Evolutionary conservation across 2,888 invertebrate genomes (phyloP).

Genomic region (Zootermopsis nevadensis): DNA sequence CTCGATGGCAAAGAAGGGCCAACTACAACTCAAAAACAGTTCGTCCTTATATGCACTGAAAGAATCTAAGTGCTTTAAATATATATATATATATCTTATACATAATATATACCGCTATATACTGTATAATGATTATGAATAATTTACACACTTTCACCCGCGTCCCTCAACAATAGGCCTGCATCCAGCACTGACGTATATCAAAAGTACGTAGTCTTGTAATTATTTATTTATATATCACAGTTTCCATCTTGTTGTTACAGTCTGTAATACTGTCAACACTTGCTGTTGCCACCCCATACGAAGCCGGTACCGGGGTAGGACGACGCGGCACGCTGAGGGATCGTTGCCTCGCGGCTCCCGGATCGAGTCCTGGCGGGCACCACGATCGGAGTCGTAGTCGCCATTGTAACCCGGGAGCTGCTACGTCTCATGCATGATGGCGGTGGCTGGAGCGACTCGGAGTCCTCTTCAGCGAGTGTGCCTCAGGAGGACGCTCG

Average conservation of each 20-base stretch:
- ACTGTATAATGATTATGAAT: background rate
- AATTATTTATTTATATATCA: background rate
- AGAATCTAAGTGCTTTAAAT: background rate
- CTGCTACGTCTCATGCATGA: conserved; percentile 21
- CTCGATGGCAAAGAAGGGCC: background rate
- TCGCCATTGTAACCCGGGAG: conserved; percentile 31
- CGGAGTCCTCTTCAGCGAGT: conserved; percentile 40
- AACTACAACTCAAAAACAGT: background rate
- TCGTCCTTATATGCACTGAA: background rate
- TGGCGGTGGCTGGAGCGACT: conserved; percentile 21
- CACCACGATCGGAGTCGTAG: conserved; percentile 51
- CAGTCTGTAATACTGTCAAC: conserved; percentile 38
- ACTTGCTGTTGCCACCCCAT: conserved; percentile 35
- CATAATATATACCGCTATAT: background rate
- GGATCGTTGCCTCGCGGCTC: conserved; percentile 8
- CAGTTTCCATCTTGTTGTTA: background rate
- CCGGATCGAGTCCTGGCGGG: conserved; percentile 42
- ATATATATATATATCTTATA: background rate
- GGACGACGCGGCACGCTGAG: conserved; percentile 43
- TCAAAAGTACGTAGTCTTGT: background rate
- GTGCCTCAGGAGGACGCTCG: conserved; percentile 67
- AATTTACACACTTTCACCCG: background rate
- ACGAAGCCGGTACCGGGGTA: conserved; percentile 45
- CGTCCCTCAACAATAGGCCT: background rate
- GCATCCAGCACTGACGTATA: background rate